Evolutionary conservation across 2,888 invertebrate genomes (phyloP), one percentile per base, ranked within the genome.

Genomic region (Bugula neritina): DNA sequence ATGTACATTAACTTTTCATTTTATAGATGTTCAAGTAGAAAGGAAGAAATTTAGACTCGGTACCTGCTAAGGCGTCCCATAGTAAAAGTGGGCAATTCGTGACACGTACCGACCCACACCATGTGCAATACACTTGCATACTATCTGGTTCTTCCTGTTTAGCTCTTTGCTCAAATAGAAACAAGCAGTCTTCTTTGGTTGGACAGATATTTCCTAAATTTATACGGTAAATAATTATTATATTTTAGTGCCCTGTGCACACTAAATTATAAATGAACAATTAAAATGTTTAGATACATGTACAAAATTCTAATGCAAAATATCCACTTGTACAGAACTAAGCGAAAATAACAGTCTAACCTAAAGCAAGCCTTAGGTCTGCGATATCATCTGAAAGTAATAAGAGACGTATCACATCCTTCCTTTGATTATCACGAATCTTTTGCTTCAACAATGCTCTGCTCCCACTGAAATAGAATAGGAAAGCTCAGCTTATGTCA

Each of bases 181-280:
- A 63, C 29, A 63, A 34, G 31, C 63, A 63, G 63, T 63, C 34
- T 34, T 63, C 63, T 13, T 27, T 63, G 27, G 63, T 63, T 63
- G 27, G 29, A 21, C 31, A 5, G 5, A 63, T 13, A 34, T 31
- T 31, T 25, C 31, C 63, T 63, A 63, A 57, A n/a, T 25, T 23
- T 52, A 21, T 52, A n/a, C n/a, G n/a, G n/a, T n/a, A n/a, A n/a
- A n/a, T n/a, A n/a, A n/a, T n/a, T n/a, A n/a, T n/a, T n/a, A n/a
- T n/a, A n/a, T n/a, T n/a, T n/a, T n/a, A n/a, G n/a, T n/a, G n/a
- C n/a, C n/a, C n/a, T n/a, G n/a, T n/a, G n/a, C n/a, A n/a, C n/a
- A n/a, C n/a, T n/a, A n/a, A n/a, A n/a, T n/a, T n/a, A n/a, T n/a
- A n/a, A n/a, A n/a, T n/a, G n/a, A n/a, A n/a, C n/a, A n/a, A n/a